Percentiles rank a stretch among this genome's conserved stretches.
phyloP scores from a whole-genome alignment of 2,113 vertebrate genomes.

The Microcebus tavaratra region DNA sequence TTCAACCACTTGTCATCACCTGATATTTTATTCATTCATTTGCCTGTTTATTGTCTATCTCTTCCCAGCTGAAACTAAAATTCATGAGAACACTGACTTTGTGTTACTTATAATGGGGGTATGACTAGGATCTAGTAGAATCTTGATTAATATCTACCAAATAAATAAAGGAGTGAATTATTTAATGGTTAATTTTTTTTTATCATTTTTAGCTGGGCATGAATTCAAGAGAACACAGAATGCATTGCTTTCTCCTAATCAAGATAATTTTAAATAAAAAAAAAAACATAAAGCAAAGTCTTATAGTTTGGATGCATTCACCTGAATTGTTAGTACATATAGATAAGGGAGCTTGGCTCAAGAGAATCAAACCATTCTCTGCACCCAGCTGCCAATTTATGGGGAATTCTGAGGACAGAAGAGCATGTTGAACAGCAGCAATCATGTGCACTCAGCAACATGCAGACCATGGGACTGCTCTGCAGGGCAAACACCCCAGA shows the following conservation, averaged over 20 bases:
- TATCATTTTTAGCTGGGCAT: neutral
- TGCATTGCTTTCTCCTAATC: neutral
- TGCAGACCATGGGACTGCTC: neutral
- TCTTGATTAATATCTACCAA: neutral
- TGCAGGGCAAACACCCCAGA: neutral
- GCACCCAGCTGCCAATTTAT: neutral
- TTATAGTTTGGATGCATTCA: neutral
- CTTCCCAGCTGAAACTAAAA: neutral
- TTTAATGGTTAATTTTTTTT: neutral
- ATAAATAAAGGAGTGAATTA: neutral
- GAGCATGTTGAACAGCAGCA: neutral
- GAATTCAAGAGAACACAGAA: neutral
- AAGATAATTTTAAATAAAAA: slow-evolving; percentile 33
- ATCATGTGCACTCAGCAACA: neutral
- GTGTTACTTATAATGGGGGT: neutral
- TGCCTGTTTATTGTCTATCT: neutral
- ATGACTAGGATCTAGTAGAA: neutral
- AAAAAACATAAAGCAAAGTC: neutral
- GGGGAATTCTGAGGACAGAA: neutral
- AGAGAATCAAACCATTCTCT: neutral
- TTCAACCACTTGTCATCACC: neutral
- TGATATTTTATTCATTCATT: neutral
- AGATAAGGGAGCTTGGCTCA: neutral
- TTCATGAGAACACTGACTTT: neutral
- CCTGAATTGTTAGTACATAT: neutral